Conservation (phyloP, 2,113 vertebrate genomes). For the Chaetura pelagica region DNA sequence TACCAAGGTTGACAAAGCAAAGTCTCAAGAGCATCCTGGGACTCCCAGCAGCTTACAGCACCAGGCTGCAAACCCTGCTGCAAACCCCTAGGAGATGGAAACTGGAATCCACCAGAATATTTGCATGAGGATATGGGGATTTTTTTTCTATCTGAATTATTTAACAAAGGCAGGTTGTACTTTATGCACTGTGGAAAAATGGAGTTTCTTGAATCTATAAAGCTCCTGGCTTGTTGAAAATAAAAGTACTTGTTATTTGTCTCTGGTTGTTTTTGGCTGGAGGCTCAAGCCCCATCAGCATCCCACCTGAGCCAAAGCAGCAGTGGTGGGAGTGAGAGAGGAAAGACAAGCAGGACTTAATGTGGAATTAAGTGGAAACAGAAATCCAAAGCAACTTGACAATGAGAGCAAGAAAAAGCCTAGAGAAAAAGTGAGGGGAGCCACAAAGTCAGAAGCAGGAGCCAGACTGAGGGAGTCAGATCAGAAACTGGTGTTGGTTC, state of each 20-base stretch:
- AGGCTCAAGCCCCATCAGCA: not conserved
- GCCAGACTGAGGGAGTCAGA: not conserved
- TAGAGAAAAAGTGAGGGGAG: fast-evolving
- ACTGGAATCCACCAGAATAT: fast-evolving
- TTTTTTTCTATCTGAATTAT: not conserved
- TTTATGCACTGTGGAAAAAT: not conserved
- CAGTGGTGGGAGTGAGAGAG: not conserved
- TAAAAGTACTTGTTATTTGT: not conserved
- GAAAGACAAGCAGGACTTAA: not conserved
- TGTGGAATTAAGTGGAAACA: not conserved
- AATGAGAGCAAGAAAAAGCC: not conserved
- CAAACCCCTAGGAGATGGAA: not conserved
- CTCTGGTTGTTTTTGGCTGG: not conserved
- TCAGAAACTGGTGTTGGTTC: fast-evolving
- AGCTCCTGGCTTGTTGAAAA: not conserved
- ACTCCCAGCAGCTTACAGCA: not conserved
- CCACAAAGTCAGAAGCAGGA: not conserved
- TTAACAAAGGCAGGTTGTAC: not conserved
- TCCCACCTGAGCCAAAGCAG: not conserved
- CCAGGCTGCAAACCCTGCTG: not conserved
- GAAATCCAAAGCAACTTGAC: not conserved
- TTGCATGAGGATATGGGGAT: not conserved
- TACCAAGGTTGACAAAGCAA: not conserved
- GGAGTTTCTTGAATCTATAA: not conserved
- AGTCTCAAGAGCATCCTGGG: not conserved